Base-by-base conservation (phyloP, 2,797 vertebrate genomes). In the Gastrophryne carolinensis region DNA sequence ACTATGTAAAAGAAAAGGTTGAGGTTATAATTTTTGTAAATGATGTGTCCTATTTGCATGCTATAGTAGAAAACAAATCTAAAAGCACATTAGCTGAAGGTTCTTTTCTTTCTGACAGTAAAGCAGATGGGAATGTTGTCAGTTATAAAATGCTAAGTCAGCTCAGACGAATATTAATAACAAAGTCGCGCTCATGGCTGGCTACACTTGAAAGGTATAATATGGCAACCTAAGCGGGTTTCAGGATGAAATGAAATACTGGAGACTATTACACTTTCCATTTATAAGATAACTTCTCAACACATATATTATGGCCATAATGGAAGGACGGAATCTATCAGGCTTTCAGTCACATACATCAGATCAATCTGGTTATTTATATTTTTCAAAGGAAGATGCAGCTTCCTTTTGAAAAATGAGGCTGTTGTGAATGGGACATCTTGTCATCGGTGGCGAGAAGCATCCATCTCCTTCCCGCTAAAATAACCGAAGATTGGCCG, bases 131-230 rank as follows among this genome's bases (percentile, higher is more conserved):
- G 37, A 24, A 27, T 58, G 29, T 57, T 57, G 62, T 29, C 58
- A 29, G 57, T 61, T 68, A 68, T 75, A 65, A 67, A 75, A 67
- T 30, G 34, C 32, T 13, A 68, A 39, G 30, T 60, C 41, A 49
- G 67, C 35, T 60, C 75, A 66, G 30, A 41, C 30, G 61, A 60
- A 41, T 68, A 72, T 63, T 72, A 72, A 49, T 72, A 78, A 72
- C 32, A 66, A 58, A 19, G 26, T 52, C 60, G 50, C 68, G 50
- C 39, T 66, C 69, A 72, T 62, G 56, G 50, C 34, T 78, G 60
- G 57, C 35, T 44, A 66, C 23, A 58, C 60, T 37, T 78, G 68
- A 78, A 72, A 78, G 75, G 75, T 58, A 39, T 72, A 57, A 58
- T 44, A 65, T 35, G 37, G 35, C 57, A 72, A 77, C 50, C 52